phyloP scores from a whole-genome alignment of 2,113 vertebrate species.

The Pungitius pungitius region DNA sequence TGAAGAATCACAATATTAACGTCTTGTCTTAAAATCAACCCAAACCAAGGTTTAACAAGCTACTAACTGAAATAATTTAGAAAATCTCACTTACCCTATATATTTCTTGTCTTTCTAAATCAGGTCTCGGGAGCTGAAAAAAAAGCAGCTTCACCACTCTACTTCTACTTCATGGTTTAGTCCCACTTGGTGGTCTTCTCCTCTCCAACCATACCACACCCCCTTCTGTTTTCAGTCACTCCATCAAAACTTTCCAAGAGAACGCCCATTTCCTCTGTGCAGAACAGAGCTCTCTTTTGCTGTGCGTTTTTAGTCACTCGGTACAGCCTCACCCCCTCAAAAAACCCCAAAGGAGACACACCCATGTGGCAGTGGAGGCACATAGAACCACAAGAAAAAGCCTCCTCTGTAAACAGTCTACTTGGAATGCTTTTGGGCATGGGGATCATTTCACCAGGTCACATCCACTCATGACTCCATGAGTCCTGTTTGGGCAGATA shows the following conservation, averaged over 20 bases:
- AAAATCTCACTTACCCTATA: conserved; percentile 49
- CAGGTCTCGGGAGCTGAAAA: conserved; percentile 25
- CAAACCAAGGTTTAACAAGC: not conserved
- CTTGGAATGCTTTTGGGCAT: conserved; percentile 5
- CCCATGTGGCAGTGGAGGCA: conserved; percentile 60
- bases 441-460: conserved; percentile 5
- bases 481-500: not conserved
- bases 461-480: conserved; percentile 16
- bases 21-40: not conserved
- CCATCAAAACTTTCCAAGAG: conserved; percentile 69
- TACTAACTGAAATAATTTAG: not conserved
- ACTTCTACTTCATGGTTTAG: conserved; percentile 21
- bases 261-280: conserved; percentile 79
- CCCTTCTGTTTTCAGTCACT: conserved; percentile 57
- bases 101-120: conserved; percentile 31
- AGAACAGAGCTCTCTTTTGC: conserved; percentile 72
- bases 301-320: conserved; percentile 41
- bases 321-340: conserved; percentile 60
- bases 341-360: conserved; percentile 62
- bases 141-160: conserved; percentile 29
- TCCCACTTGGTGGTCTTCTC: conserved; percentile 63
- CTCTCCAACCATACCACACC: conserved; percentile 50
- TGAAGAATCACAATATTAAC: not conserved
- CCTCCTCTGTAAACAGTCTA: conserved; percentile 48
- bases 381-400: conserved; percentile 62